Conservation (phyloP, 2,888 invertebrate genomes). For the Cosmorhoe ocellata region DNA sequence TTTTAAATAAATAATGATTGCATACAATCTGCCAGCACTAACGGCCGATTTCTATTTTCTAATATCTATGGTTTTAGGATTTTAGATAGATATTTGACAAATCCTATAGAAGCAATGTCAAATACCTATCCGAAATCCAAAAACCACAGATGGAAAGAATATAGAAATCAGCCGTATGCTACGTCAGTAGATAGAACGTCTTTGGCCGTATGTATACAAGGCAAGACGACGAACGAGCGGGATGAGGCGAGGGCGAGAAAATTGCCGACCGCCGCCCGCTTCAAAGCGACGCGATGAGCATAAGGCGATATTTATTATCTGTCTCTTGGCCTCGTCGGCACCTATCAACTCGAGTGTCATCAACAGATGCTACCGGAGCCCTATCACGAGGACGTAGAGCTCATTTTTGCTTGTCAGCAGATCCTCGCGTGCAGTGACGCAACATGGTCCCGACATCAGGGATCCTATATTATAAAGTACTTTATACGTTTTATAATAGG, state of each 20-base stretch:
- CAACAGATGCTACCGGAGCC: slow-evolving; percentile 25
- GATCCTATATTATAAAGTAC: slow-evolving; percentile 13
- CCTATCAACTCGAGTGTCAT: slow-evolving; percentile 51
- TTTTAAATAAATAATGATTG: too few relatives aligned
- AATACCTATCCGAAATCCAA: too few relatives aligned
- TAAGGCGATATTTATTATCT: slow-evolving; percentile 67
- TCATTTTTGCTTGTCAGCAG: slow-evolving; percentile 28
- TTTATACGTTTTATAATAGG: not conserved
- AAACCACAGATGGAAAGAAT: too few relatives aligned
- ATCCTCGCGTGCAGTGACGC: slow-evolving; percentile 56
- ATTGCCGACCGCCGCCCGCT: slow-evolving; percentile 57
- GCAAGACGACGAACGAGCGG: slow-evolving; percentile 25
- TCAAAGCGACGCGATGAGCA: slow-evolving; percentile 63
- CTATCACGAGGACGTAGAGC: slow-evolving; percentile 34
- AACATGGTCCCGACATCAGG: slow-evolving; percentile 49
- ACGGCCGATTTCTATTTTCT: too few relatives aligned
- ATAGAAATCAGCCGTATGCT: too few relatives aligned
- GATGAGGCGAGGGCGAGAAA: slow-evolving; percentile 46
- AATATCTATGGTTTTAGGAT: too few relatives aligned
- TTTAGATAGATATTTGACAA: too few relatives aligned
- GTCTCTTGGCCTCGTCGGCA: slow-evolving; percentile 59
- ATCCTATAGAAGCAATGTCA: too few relatives aligned
- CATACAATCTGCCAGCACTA: too few relatives aligned
- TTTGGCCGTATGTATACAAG: too few relatives aligned
- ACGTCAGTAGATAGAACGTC: too few relatives aligned